Conservation (phyloP, 2,113 vertebrate genomes). For the Elgaria multicarinata region DNA sequence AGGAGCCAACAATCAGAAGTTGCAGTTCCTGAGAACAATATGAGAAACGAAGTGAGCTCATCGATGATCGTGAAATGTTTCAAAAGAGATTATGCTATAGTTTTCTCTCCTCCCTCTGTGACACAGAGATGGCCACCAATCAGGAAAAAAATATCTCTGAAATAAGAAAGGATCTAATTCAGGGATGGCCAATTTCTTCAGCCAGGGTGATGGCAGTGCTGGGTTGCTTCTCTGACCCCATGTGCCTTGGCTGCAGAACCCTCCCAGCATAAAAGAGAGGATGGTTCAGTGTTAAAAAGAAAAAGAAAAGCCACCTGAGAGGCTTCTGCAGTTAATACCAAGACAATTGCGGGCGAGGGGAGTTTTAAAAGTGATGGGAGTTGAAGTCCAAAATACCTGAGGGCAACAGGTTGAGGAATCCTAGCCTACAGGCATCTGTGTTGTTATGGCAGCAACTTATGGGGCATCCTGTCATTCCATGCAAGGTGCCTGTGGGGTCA, state of each 20-base stretch:
- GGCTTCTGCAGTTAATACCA: background rate
- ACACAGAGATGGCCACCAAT: background rate
- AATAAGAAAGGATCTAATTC: background rate
- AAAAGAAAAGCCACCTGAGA: background rate
- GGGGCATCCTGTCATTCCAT: background rate
- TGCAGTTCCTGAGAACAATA: constrained; percentile 18
- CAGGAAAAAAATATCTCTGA: background rate
- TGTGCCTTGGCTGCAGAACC: background rate
- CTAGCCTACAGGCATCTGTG: background rate
- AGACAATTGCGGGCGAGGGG: background rate
- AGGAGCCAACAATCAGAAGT: constrained; percentile 26
- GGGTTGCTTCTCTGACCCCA: too few species aligned
- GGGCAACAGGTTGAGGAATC: background rate
- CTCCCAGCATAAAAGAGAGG: background rate
- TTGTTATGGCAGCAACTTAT: background rate
- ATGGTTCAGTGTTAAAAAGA: background rate
- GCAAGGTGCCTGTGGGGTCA: background rate
- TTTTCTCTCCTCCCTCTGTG: background rate
- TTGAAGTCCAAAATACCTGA: background rate
- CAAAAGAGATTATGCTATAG: background rate
- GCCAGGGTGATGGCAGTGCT: background rate
- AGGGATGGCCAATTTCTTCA: background rate
- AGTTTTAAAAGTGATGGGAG: background rate
- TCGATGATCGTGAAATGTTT: background rate
- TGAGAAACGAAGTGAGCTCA: background rate